Evolutionary conservation across 1,140 invertebrate genomes (phyloP), one percentile per base, ranked within the genome.

Genomic region (Drosophila santomea): DNA sequence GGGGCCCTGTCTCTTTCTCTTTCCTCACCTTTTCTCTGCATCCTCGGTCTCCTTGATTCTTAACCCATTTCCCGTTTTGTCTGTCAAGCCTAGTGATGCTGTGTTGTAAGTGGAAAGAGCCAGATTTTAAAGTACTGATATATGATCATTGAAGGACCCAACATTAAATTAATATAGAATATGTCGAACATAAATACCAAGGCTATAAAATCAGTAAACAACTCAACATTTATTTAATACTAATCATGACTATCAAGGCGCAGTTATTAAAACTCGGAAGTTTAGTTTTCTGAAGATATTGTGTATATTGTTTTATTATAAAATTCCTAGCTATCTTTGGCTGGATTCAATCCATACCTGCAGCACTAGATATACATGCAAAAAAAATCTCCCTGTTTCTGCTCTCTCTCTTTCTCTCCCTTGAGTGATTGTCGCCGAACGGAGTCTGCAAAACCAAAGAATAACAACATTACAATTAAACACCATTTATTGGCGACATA

Each of bases 21-120:
- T 68, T 73, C 4, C 32, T 8, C 32, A 32, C 7, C 28, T 38
- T 36, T 55, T 10, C 15, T 58, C 36, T 17, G 50, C 36, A 23
- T 59, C 39, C 43, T 57, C 57, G 66, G 44, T 56, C 72, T 52
- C 55, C 54, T 64, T 78, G 75, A 73, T 88, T 88, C 80, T 88
- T 88, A 83, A 63, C 76, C 80, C 62, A 89, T 89, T 88, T 85
- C 76, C 62, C 57, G 79, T 68, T 73, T 69, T 36, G 43, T 48
- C 43, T 57, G 50, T n/a, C 25, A 55, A 47, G 36, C 20, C 11
- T 38, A 44, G 64, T 20, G 36, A 32, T 64, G 60, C 1, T 20
- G 1, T 6, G 0, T 8, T 14, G 36, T 1, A 17, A 23, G 11
- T 41, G 14, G 25, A 52, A 51, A 35, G 36, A 43, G 45, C 32